phyloP scores from a whole-genome alignment of 2,888 invertebrate genomes.

The Himalopsyche japonica region DNA sequence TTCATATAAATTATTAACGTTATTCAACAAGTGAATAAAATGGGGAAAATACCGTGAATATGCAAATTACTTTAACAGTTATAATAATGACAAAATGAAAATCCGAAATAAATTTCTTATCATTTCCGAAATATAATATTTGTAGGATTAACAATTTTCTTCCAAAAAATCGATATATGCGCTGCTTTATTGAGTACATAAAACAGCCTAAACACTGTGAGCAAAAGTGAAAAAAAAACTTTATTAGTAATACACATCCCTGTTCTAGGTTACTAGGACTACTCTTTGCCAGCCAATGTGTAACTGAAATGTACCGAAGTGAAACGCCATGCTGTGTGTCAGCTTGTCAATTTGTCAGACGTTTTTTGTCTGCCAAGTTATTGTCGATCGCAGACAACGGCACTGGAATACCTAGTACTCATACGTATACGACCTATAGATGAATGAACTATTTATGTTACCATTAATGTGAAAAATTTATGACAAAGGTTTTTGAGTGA shows the following conservation, averaged over 20 bases:
- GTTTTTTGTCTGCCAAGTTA: slow-evolving; percentile 30
- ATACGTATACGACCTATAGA: neutral
- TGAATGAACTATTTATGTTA: neutral
- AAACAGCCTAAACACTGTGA: neutral
- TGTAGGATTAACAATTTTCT: no score
- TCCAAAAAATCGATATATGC: neutral
- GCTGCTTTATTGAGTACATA: neutral
- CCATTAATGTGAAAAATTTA: neutral
- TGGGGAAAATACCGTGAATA: no score
- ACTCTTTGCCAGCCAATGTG: neutral
- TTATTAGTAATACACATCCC: neutral
- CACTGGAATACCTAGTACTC: neutral
- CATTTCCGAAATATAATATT: no score
- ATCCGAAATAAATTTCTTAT: no score
- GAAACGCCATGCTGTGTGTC: slow-evolving; percentile 19
- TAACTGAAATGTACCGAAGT: neutral
- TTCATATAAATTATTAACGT: no score
- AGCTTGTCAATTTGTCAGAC: slow-evolving; percentile 38
- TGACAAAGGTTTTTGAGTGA: neutral
- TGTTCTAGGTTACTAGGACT: neutral
- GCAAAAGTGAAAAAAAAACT: neutral
- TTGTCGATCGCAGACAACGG: slow-evolving; percentile 21
- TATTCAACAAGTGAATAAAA: no score
- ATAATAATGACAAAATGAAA: no score
- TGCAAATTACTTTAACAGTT: no score